Evolutionary conservation across 2,113 vertebrate genomes (phyloP), one percentile per base, ranked within the genome.

Genomic region (Tyrannus savana): DNA sequence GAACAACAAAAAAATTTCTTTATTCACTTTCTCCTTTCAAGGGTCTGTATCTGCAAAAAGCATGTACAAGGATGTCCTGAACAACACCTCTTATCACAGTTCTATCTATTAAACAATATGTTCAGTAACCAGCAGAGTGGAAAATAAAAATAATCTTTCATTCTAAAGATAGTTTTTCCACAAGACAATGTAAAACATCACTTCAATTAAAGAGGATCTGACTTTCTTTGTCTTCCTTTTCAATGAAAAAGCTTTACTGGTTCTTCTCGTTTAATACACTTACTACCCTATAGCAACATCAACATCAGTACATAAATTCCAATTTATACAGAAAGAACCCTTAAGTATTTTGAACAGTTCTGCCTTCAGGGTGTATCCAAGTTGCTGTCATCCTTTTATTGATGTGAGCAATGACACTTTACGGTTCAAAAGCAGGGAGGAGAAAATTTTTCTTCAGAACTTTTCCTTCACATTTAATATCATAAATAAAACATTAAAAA

Each of bases 141-240:
- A 89, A 91, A 93, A 85, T 79, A 82, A 27, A 84, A 25, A 41
- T 90, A 58, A 79, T 87, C n/a, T 76, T 91, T 96, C n/a, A 69
- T 90, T 90, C 24, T 85, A 85, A 87, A 90, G 53, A 76, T 37
- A 87, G 19, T 68, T 82, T 76, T 91, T 84, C 44, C 47, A 72
- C 60, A 75, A 78, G 74, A 53, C 41, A 55, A 4, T 37, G 24
- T 68, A 64, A 93, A 96, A 15, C 35, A 93, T 64, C 37, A 49
- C 31, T 76, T 16, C 60, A 89, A 71, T 89, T 91, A 91, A 94
- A 67, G 33, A 53, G 11, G 4, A 60, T 59, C 14, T 1, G 9
- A 59, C 5, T 89, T 74, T 37, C 49, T 91, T 80, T 84, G 13
- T 69, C 63, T 82, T 88, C 59, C 22, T 80, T 86, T 84, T 35